phyloP scores from a whole-genome alignment of 2,888 invertebrate species.

The Thecophora atra region DNA sequence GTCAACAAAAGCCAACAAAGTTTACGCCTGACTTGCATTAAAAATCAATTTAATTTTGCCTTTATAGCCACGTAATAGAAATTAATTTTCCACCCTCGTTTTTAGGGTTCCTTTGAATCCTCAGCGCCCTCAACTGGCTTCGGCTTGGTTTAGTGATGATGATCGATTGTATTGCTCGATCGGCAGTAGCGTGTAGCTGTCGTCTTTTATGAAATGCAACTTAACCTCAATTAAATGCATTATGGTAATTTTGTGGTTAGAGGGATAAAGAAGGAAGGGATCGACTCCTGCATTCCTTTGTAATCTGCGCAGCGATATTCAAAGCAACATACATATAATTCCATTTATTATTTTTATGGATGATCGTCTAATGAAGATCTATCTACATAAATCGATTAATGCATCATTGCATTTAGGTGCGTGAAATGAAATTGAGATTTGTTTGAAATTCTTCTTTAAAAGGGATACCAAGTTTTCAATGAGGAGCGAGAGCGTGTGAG shows the following conservation, averaged over 20 bases:
- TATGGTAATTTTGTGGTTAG: slow-evolving; percentile 29
- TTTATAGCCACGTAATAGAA: slow-evolving; percentile 2
- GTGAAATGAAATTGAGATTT: too few species aligned
- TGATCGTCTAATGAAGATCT: too few species aligned
- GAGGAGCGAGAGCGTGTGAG: too few species aligned
- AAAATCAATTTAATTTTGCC: slow-evolving; percentile 16
- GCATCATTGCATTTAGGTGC: too few species aligned
- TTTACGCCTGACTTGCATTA: slow-evolving; percentile 36
- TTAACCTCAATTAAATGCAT: slow-evolving; percentile 31
- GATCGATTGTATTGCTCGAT: not conserved
- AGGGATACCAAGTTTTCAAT: too few species aligned
- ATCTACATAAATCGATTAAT: too few species aligned
- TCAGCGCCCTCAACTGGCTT: slow-evolving; percentile 8
- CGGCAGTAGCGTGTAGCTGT: slow-evolving; percentile 5
- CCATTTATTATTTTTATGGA: too few species aligned
- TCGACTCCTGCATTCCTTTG: too few species aligned
- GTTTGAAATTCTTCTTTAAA: too few species aligned
- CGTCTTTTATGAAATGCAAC: slow-evolving; percentile 14
- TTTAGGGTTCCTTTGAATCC: not conserved
- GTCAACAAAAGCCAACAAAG: slow-evolving; percentile 30
- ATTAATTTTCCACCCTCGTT: slow-evolving; percentile 37
- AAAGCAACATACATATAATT: too few species aligned
- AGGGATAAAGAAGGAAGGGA: not conserved
- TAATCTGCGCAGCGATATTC: too few species aligned
- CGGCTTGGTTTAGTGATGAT: not conserved